Evolutionary conservation across 1,140 invertebrate species (phyloP), one percentile per base, ranked within the genome.

Genomic region (Cherax quadricarinatus): DNA sequence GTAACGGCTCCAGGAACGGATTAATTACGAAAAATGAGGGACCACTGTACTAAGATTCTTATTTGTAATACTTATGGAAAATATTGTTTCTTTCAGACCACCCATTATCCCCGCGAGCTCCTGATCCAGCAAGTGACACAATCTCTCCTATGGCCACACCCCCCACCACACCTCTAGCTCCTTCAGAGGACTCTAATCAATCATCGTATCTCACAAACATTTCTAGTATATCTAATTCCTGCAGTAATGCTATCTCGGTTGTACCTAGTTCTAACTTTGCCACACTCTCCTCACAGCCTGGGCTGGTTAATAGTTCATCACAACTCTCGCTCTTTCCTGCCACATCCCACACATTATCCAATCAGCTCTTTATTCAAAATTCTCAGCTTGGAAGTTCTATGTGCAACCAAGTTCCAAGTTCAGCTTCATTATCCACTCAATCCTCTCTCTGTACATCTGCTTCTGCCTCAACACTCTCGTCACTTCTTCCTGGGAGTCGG

Each of bases 101-200:
- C 95, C 96, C 96, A 60, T 95, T 96, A 95, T 96, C 96, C 88
- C 96, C 96, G 1, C 95, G 93, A 53, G 94, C 86, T 80, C 89
- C 92, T 49, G 95, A 96, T 89, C 95, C 95, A 79, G 95, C 95
- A 24, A 95, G 95, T 21, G 95, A 95, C 86, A 94, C 95, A 21
- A 95, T 94, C 79, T 96, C 96, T 4, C 96, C 96, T 7, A 94
- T 96, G 62, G 96, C 95, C 6, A 96, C 96, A 18, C 96, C 96
- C 57, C 96, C 96, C 18, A 95, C 96, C 21, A 96, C 96, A 73
- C 96, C 96, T 5, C 94, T 95, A 62, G 94, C 95, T 70, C 93
- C 94, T 84, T 86, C 83, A 88, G 93, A 95, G 95, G 94, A 93
- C 95, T 94, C 93, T 94, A 94, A 94, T 95, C 83, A 91, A 48